Conservation (phyloP, 2,113 vertebrate genomes). For the Eubucco bourcierii region DNA sequence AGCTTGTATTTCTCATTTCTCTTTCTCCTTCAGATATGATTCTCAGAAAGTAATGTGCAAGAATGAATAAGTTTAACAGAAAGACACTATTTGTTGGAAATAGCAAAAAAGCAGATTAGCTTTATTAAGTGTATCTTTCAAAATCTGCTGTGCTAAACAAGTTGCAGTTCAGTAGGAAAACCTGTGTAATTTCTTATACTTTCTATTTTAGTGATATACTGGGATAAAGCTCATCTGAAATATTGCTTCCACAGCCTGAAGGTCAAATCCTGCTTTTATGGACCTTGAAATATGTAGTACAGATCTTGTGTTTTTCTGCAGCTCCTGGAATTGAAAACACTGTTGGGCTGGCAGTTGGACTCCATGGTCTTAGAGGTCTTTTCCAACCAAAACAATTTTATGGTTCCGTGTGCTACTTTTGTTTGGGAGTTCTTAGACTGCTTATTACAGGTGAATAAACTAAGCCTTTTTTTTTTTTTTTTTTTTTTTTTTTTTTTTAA, state of each 20-base stretch:
- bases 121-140: background rate
- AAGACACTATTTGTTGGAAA: background rate
- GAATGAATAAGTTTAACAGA: background rate
- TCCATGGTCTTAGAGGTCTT: too few relatives aligned
- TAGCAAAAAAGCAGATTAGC: background rate
- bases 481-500: too few relatives aligned
- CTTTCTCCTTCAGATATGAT: background rate
- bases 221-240: background rate
- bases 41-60: background rate
- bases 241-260: background rate
- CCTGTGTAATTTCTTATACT: background rate
- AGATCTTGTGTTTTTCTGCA: background rate
- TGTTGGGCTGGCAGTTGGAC: too few relatives aligned
- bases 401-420: background rate
- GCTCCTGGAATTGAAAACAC: background rate
- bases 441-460: background rate
- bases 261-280: background rate
- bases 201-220: background rate
- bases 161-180: background rate
- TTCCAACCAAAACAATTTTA: too few relatives aligned
- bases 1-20: background rate
- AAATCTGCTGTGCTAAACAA: background rate
- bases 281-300: background rate
- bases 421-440: background rate
- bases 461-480: background rate